Evolutionary conservation across 1,140 invertebrate species (phyloP), one percentile per base, ranked within the genome.

Genomic region (Uloborus diversus): DNA sequence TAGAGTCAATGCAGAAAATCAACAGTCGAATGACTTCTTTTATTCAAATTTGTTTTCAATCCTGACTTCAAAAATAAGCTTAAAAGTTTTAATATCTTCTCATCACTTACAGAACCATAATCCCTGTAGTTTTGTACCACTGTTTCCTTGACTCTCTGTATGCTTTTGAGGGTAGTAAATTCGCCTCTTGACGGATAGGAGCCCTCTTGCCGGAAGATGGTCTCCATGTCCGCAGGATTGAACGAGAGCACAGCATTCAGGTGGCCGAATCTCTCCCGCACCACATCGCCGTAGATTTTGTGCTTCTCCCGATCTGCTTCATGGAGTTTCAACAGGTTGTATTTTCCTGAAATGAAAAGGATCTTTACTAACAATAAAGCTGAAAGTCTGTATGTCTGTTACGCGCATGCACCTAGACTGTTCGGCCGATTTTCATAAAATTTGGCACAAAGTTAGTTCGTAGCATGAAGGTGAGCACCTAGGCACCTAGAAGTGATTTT

Each of bases 111-210:
- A 64, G 2, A 0, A 68, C 49, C n/a, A 79, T 23, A 14, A 81
- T 17, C 2, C 81, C 81, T 11, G 33, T 14, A 33, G 56, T 64
- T 4, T 25, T 65, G 27, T 56, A 81, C 62, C 53, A 78, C 32
- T 81, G 49, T 49, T 76, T 69, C 51, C 75, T 62, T 0, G 3
- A 37, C 28, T 79, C 66, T 57, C 81, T 66, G 35, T 79, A 81
- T 2, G 37, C 65, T n/a, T 27, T 53, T 59, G 42, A 81, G 65
- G 25, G 61, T 57, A 0, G 47, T 33, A 33, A 42, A 42, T 42
- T 42, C 37, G 7, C 37, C 37, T 42, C 37, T 42, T 7, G 7
- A 9, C 7, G 37, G 37, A 17, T 42, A 42, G 17, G 37, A 17
- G 7, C 37, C 37, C 17, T 42, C 37, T 9, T 42, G 7, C 37